Base-by-base conservation (phyloP, 2,797 vertebrate genomes). In the Hozukius guyotensis region DNA sequence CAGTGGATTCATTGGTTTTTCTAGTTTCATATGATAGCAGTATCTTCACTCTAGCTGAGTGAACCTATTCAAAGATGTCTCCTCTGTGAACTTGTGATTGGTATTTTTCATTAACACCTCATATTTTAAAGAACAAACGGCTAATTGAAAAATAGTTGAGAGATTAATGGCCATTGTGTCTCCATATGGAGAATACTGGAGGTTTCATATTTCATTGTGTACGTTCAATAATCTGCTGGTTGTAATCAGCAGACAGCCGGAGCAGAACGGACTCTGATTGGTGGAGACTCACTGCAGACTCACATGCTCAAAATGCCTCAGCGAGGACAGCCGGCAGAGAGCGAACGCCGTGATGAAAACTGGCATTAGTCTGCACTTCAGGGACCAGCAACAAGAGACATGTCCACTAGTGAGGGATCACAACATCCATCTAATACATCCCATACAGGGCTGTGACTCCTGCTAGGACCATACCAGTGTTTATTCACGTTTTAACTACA, bases 181-280 rank as follows among this genome's bases (percentile, higher is more conserved):
- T 20, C 6, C 34, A 14, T 4, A 32, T 25, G 52, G 11, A 57
- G 46, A 29, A 29, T 57, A 0, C 59, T 2, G 8, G 3, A 62
- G 13, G 24, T 5, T 57, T 74, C 18, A 24, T 4, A 8, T 61
- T 72, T 75, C 46, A 72, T 52, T 12, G n/a, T 34, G 46, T 59
- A n/a, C 3, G 0, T 12, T 62, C 56, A 36, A 14, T 62, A 31
- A 64, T 74, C 4, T 11, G 8, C 38, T 68, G 8, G 18, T 27
- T 49, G 16, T 57, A 4, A 62, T 77, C 27, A 65, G 14, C 16
- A 46, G 36, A 57, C 79, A 80, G 67, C 74, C 27, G 59, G 46
- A 68, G 7, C 60, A 32, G n/a, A 78, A 25, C 22, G 2, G 5
- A 22, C 34, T 11, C 13, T 22, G 73, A 72, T 13, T 42, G 81